phyloP scores from a whole-genome alignment of 2,113 vertebrate species.

The Brachyistius frenatus region DNA sequence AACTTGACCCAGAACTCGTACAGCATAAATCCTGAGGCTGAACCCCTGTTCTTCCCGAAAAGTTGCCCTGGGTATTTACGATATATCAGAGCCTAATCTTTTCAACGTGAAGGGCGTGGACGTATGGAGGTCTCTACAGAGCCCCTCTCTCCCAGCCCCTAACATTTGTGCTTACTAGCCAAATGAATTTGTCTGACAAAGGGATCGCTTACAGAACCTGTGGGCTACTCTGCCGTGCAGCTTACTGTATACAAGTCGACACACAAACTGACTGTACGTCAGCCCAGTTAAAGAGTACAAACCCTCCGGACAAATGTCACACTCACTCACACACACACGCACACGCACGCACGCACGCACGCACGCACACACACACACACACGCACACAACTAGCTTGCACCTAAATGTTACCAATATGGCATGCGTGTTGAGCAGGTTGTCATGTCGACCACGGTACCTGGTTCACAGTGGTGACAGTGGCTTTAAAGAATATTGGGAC shows the following conservation, averaged over 20 bases:
- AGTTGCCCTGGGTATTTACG: slow-evolving; percentile 57
- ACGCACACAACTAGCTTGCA: not conserved
- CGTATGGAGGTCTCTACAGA: slow-evolving; percentile 10
- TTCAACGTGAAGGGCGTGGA: slow-evolving; percentile 24
- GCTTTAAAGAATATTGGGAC: not conserved
- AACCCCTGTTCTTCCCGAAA: slow-evolving; percentile 39
- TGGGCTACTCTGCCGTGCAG: not conserved
- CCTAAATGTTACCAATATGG: slow-evolving; percentile 1
- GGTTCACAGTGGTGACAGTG: not conserved
- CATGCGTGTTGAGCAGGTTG: slow-evolving; percentile 22
- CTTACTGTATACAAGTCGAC: slow-evolving; percentile 1
- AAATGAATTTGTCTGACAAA: slow-evolving; percentile 50
- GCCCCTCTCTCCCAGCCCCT: slow-evolving; percentile 16
- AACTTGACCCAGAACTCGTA: slow-evolving; percentile 31
- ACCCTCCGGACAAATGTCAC: not conserved
- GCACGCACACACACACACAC: too few species aligned
- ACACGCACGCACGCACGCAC: too few species aligned
- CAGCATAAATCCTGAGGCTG: slow-evolving; percentile 39
- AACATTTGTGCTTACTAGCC: slow-evolving; percentile 62
- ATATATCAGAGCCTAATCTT: slow-evolving; percentile 46
- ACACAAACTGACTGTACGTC: not conserved
- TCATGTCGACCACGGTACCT: slow-evolving; percentile 8
- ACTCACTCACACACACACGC: not conserved
- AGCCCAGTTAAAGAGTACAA: not conserved
- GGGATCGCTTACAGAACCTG: slow-evolving; percentile 10